Evolutionary conservation across 2,797 vertebrate species (phyloP).

Genomic region (Bufotes viridis): DNA sequence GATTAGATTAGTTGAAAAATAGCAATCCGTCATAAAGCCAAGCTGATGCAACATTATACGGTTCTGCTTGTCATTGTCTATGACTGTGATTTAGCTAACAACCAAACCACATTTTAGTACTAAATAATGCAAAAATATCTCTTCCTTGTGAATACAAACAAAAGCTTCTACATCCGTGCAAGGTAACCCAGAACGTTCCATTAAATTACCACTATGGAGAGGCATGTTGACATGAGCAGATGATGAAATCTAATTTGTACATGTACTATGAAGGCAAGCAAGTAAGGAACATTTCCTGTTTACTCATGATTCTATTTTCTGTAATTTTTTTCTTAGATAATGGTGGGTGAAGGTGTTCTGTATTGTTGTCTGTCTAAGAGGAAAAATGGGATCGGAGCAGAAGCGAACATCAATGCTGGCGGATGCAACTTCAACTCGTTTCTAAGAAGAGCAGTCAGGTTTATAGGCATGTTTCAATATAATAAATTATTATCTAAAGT

Average conservation of each 20-base stretch:
- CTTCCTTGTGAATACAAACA: too few relatives aligned
- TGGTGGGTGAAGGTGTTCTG: slow-evolving; percentile 95
- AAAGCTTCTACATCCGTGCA: neutral
- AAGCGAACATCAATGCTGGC: slow-evolving; percentile 95
- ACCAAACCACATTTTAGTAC: too few relatives aligned
- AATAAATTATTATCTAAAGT: neutral
- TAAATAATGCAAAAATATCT: too few relatives aligned
- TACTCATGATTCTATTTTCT: neutral
- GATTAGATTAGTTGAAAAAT: too few relatives aligned
- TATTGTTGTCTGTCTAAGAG: slow-evolving; percentile 92
- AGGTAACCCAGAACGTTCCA: neutral
- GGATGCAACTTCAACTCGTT: slow-evolving; percentile 99
- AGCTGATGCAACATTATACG: too few relatives aligned
- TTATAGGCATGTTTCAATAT: slow-evolving; percentile 81
- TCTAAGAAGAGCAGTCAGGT: slow-evolving; percentile 93
- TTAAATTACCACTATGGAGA: neutral
- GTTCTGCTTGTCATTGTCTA: too few relatives aligned
- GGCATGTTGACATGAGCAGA: neutral
- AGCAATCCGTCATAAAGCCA: too few relatives aligned
- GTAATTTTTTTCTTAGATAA: slow-evolving; percentile 83
- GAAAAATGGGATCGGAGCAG: slow-evolving; percentile 79
- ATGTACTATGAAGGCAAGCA: neutral
- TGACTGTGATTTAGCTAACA: too few relatives aligned
- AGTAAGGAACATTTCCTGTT: too few relatives aligned
- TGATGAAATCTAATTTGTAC: neutral